phyloP scores from a whole-genome alignment of 2,113 vertebrate genomes.

The Hemiscyllium ocellatum region DNA sequence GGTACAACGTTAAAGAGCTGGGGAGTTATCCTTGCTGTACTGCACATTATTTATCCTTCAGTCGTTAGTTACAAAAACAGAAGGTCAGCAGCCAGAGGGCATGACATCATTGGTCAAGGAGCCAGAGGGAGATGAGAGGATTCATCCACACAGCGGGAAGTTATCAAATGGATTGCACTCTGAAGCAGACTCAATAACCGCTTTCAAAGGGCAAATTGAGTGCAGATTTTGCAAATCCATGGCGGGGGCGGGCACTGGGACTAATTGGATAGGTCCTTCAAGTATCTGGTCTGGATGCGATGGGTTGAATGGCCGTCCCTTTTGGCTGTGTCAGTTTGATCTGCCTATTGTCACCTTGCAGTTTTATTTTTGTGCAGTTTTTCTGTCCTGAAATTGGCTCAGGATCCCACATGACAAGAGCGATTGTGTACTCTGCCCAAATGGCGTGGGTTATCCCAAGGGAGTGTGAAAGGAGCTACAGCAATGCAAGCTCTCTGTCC shows the following conservation, averaged over 20 bases:
- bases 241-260: not conserved
- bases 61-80: not conserved
- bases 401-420: not conserved
- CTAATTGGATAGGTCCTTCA: not conserved
- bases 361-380: not conserved
- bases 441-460: not conserved
- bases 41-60: not conserved
- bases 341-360: not conserved
- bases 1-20: not conserved
- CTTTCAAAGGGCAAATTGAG: not conserved
- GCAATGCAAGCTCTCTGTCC: not conserved
- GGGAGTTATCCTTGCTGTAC: not conserved
- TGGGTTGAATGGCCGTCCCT: too few relatives aligned
- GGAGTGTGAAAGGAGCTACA: too few relatives aligned
- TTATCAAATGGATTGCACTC: not conserved
- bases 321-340: not conserved
- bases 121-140: not conserved
- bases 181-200: not conserved
- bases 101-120: not conserved
- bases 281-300: not conserved
- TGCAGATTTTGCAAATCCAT: not conserved
- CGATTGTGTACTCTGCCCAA: not conserved
- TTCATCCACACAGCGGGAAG: not conserved
- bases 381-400: not conserved
- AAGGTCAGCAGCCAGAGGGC: not conserved